A percentile compares a stretch with the other conserved stretches of the same genome.
Evolutionary conservation across 2,797 vertebrate species (phyloP).

Genomic region (Amblyopsis hoosieri): DNA sequence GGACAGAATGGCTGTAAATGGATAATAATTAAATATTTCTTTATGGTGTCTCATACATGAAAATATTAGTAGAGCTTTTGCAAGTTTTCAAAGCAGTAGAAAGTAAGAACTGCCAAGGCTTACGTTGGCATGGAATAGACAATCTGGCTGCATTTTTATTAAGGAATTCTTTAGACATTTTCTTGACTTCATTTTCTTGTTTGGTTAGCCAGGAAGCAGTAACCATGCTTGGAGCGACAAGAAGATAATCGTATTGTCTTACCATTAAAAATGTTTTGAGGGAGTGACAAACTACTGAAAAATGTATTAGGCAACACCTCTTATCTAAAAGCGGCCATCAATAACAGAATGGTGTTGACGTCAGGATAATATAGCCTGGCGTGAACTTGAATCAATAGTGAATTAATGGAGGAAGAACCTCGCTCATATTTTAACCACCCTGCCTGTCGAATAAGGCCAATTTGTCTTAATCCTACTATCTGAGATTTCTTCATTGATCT

Average conservation of each 20-base stretch:
- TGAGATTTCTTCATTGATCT: conserved; percentile 9
- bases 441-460: not conserved
- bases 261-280: not conserved
- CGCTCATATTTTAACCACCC: not conserved
- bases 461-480: not conserved
- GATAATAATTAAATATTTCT: conserved; percentile 50
- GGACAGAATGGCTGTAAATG: conserved; percentile 25
- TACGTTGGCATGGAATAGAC: conserved; percentile 16
- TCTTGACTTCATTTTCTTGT: conserved; percentile 14
- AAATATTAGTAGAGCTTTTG: not conserved
- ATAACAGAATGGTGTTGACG: not conserved
- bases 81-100: conserved; percentile 17
- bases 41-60: conserved; percentile 1
- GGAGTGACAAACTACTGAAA: not conserved
- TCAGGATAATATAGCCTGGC: not conserved
- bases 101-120: not conserved
- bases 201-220: not conserved
- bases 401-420: conserved; percentile 23
- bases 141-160: conserved; percentile 8
- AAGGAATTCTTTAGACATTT: conserved; percentile 4
- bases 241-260: too few species aligned
- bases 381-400: conserved; percentile 37
- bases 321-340: not conserved
- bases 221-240: conserved; percentile 1
- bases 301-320: too few species aligned